Base-by-base conservation (phyloP, 1,140 invertebrate genomes). In the Meteorus sp. region DNA sequence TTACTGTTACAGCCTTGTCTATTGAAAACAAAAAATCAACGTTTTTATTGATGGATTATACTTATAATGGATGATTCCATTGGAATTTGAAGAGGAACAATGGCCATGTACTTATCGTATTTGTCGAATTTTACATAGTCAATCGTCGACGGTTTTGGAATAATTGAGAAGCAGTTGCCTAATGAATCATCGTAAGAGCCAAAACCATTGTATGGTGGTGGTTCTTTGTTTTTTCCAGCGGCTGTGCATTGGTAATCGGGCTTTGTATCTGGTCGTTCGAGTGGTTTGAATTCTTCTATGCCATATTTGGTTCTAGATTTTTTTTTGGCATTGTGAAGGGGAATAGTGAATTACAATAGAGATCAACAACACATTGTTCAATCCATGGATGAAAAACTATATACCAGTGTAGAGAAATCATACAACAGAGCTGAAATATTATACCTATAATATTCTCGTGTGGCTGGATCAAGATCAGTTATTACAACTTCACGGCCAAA, bases 161-260 rank as follows among this genome's bases (percentile, higher is more conserved):
- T 83, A 1, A 94, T 82, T 0, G 85, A 86, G 2, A 88, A 81
- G 72, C 92, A 94, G 70, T 93, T 94, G 59, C 88, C 88, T 19
- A 93, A 85, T 0, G 92, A 94, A 76, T 96, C 93, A 64, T 94
- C 91, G 62, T 91, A 88, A 0, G 85, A 86, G 3, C 94, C 94
- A 77, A 87, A 93, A 3, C 93, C 93, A 70, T 94, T 95, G 82
- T 93, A 94, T 1, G 93, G 92, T 8, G 94, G 92, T 25, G 93
- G 92, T 23, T n/a, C n/a, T n/a, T 91, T 70, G 45, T 87, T 75
- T 23, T 81, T 80, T 41, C 85, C 78, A 17, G 66, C 66, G 3
- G 71, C 71, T 58, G 47, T 76, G 67, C 55, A 60, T 2, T 81
- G 65, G 4, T 72, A 78, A 47, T 72, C 65, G 3, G 69, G 63